A percentile compares a stretch with the other conserved stretches of the same genome.
Evolutionary conservation across 2,888 invertebrate species (phyloP).

Genomic region (Aporophyla nigra): DNA sequence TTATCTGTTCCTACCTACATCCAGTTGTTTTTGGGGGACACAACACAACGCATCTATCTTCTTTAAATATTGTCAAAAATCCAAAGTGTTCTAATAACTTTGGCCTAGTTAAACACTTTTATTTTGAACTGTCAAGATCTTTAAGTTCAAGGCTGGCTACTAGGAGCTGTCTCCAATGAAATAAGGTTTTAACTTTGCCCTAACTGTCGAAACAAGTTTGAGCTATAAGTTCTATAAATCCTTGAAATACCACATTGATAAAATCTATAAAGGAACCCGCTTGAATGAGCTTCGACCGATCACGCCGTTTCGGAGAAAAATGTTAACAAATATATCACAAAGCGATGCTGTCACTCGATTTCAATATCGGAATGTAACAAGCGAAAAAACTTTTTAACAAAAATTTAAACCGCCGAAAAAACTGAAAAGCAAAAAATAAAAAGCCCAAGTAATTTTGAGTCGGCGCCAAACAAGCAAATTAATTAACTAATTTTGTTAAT

Average conservation of each 20-base stretch:
- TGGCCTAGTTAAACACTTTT: not conserved
- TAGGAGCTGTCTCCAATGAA: conserved; percentile 36
- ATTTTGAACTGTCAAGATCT: conserved; percentile 7
- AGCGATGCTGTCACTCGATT: not conserved
- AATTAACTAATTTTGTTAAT: too few relatives aligned
- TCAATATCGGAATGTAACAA: not conserved
- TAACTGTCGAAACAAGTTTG: conserved; percentile 9
- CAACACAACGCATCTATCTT: too few relatives aligned
- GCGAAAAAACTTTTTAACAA: too few relatives aligned
- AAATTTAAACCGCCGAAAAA: too few relatives aligned
- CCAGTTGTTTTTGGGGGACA: too few relatives aligned
- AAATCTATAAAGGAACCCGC: conserved; percentile 27
- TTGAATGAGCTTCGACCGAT: not conserved
- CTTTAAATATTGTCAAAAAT: too few relatives aligned
- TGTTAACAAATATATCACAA: too few relatives aligned
- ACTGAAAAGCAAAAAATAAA: too few relatives aligned
- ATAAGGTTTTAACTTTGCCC: conserved; percentile 7
- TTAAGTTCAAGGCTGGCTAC: conserved; percentile 20
- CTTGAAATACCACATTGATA: conserved; percentile 32
- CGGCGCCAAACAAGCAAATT: too few relatives aligned
- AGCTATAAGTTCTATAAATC: conserved; percentile 20
- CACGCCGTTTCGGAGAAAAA: not conserved
- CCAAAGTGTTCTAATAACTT: too few relatives aligned
- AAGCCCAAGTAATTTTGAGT: too few relatives aligned
- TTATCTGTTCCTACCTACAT: too few relatives aligned